Base-by-base conservation (phyloP, 2,888 invertebrate genomes). In the Hirtodrosophila cameraria region DNA sequence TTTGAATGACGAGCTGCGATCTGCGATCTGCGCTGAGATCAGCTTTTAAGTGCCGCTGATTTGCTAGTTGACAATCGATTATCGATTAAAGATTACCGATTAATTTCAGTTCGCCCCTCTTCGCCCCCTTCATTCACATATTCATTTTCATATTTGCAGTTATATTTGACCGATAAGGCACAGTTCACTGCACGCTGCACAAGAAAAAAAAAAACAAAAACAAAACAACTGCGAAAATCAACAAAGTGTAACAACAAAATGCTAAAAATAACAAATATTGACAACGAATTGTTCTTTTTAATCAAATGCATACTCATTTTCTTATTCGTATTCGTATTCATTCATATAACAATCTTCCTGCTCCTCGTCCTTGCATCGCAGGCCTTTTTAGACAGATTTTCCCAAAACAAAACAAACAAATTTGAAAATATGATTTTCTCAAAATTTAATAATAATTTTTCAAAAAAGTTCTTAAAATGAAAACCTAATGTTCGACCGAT, bases 151-250 rank as follows among this genome's bases (percentile, higher is more conserved):
- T 23, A 18, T 31, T 20, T 13, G 13, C 36, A 33, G 60, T 60
- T 68, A 36, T 25, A 41, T 68, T 64, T 75, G 72, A 52, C 75
- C 71, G 72, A 72, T 72, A 72, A 72, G 71, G 35, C 50, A 36
- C 65, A 50, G 72, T 72, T 72, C 75, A 75, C 15, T 71, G 75
- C 36, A 57, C 75, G 75, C 70, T 39, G 25, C 35, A 45, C 8
- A 23, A 42, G n/a, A 4, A 28, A 23, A 6, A 23, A 23, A 23
- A 18, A 18, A 18, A 18, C 18, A 1, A 5, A 18, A 23, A 23
- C 61, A 68, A 57, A 71, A 58, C 64, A 70, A 70, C 65, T 54
- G 64, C 70, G 13, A 63, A 55, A 61, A 52, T 61, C 49, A 60
- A 48, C 45, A 70, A 49, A 36, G 30, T 62, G 48, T 57, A 68